Percentiles rank a stretch among this genome's conserved stretches.
Evolutionary conservation across 1,140 invertebrate species (phyloP).

Genomic region (Zaprionus taronus): DNA sequence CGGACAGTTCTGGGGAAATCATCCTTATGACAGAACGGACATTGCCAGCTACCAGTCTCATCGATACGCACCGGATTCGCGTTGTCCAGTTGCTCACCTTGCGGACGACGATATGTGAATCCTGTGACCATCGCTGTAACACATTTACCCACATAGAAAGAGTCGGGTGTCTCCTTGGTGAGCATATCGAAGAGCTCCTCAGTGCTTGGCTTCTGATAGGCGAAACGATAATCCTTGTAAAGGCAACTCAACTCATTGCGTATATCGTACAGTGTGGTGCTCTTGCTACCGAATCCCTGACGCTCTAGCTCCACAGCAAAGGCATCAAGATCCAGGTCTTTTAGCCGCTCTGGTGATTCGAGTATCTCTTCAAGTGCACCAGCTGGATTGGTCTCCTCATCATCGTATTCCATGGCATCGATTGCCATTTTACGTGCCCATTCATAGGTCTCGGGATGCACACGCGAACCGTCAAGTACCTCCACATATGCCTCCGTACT

Average conservation of each 20-base stretch:
- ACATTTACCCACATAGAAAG: slow-evolving; percentile 96
- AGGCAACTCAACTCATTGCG: slow-evolving; percentile 96
- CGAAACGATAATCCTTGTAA: slow-evolving; percentile 96
- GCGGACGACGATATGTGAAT: slow-evolving; percentile 94
- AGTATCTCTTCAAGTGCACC: slow-evolving; percentile 98
- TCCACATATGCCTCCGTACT: slow-evolving; percentile 97
- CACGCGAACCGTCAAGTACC: slow-evolving; percentile 98
- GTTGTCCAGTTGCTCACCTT: slow-evolving; percentile 96
- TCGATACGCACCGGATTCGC: slow-evolving; percentile 97
- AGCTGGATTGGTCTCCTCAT: slow-evolving; percentile 97
- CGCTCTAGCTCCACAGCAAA: slow-evolving; percentile 98
- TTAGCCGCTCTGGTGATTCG: slow-evolving; percentile 96
- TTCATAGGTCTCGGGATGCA: slow-evolving; percentile 99
- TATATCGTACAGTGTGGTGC: slow-evolving; percentile 98
- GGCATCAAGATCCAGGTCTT: slow-evolving; percentile 98
- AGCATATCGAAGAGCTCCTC: slow-evolving; percentile 97
- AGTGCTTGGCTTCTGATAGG: slow-evolving; percentile 91
- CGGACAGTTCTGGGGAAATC: slow-evolving; percentile 97
- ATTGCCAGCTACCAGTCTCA: slow-evolving; percentile 94
- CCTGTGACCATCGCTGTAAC: slow-evolving; percentile 90
- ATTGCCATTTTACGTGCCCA: slow-evolving; percentile 99
- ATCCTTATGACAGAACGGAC: slow-evolving; percentile 98
- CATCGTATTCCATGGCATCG: slow-evolving; percentile 99
- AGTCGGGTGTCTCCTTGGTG: slow-evolving; percentile 98
- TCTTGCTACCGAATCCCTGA: slow-evolving; percentile 98